Evolutionary conservation across 2,113 vertebrate genomes (phyloP), one percentile per base, ranked within the genome.

Genomic region (Lutjanus erythropterus): DNA sequence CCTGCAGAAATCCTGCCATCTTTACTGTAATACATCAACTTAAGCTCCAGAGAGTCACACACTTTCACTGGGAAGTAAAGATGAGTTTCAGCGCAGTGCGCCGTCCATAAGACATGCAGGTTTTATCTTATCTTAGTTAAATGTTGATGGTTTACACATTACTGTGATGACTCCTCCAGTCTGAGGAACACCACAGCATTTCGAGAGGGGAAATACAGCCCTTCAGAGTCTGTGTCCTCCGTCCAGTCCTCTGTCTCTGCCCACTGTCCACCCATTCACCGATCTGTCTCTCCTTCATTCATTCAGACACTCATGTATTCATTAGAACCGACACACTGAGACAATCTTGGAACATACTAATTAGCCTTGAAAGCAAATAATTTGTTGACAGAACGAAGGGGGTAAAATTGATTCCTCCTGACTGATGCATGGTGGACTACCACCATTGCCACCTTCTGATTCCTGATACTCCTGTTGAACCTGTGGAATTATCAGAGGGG

Each of bases 301-400:
- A 59, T 65, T 66, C 59, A 72, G 23, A 19, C 53, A 5, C 18
- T 25, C 37, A 1, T 44, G 69, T 39, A 59, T 71, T 75, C 46
- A 60, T 75, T 49, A 42, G 7, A 79, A 35, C 10, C 39, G 49
- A 61, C 50, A 0, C 14, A 21, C 10, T n/a, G n/a, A n/a, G n/a
- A 62, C 19, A 68, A 68, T 81, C 50, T 69, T 41, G 7, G 70
- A 75, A 52, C 75, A 80, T 67, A 25, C 37, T 65, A 87, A 86
- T 80, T 55, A 66, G 16, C 55, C 33, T 41, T 58, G 65, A 81
- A 60, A 69, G 74, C 61, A 75, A 85, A 82, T 86, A 33, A 67
- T 78, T 81, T 58, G 60, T 64, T 85, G 59, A 71, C 59, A 58
- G 80, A 80, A 67, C 10, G 9, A 60, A 79, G 62, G 64, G 78